Conservation (phyloP, 2,888 invertebrate species). For the Zaprionus obscuricornis region DNA sequence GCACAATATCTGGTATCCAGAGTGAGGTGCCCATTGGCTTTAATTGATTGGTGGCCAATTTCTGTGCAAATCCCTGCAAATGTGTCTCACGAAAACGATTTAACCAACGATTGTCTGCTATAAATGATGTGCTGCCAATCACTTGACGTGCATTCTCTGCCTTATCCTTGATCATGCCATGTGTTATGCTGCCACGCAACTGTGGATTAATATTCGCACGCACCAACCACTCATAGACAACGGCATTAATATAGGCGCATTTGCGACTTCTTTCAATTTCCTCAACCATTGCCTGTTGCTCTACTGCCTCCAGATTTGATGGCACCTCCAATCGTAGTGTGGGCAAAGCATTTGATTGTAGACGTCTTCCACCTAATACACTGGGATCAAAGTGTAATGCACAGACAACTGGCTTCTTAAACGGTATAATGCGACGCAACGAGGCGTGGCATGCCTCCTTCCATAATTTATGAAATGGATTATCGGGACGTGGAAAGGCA, state of each 20-base stretch:
- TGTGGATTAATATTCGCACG: constrained; percentile 80
- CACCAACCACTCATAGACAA: constrained; percentile 81
- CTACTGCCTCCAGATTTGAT: constrained; percentile 76
- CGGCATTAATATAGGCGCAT: constrained; percentile 80
- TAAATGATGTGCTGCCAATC: constrained; percentile 75
- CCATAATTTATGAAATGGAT: constrained; percentile 80
- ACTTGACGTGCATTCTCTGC: constrained; percentile 78
- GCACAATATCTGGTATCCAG: constrained; percentile 80
- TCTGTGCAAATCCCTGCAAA: constrained; percentile 78
- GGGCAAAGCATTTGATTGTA: constrained; percentile 79
- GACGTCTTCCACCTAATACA: constrained; percentile 77
- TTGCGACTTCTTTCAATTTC: constrained; percentile 80
- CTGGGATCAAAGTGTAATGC: constrained; percentile 80
- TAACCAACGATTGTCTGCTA: constrained; percentile 81
- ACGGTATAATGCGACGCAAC: constrained; percentile 79
- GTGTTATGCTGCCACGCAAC: constrained; percentile 79
- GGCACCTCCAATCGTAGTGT: constrained; percentile 78
- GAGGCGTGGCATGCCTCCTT: constrained; percentile 82
- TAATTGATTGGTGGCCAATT: constrained; percentile 75
- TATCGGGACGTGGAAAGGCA: constrained; percentile 80
- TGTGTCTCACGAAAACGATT: constrained; percentile 81
- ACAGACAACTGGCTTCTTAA: constrained; percentile 81
- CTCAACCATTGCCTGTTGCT: constrained; percentile 79
- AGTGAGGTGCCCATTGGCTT: constrained; percentile 79
- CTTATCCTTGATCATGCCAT: constrained; percentile 81